These are phyloP conservation scores for Scylla paramamosain DNA, from an alignment of 1,140 invertebrate species.

Conservation along the genomic window DNA sequence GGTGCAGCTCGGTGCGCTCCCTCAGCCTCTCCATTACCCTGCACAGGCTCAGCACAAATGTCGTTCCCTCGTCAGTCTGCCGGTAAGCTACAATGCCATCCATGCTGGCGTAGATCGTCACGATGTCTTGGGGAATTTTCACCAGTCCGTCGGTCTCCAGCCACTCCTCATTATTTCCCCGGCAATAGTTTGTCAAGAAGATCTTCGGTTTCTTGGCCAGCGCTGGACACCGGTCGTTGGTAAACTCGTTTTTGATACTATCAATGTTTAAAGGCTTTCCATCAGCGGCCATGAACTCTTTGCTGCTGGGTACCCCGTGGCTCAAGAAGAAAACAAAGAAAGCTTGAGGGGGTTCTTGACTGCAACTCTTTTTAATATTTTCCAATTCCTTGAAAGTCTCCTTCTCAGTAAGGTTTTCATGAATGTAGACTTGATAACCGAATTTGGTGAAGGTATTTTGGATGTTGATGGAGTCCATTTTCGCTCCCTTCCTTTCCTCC, in stretches of 20 bases:
- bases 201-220: conserved; percentile 56
- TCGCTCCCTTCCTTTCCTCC: conserved; percentile 4
- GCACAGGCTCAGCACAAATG: conserved; percentile 40
- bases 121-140: conserved; percentile 34
- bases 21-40: background rate
- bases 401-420: background rate
- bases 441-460: background rate
- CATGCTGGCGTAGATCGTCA: conserved; percentile 42
- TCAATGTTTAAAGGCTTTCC: background rate
- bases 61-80: background rate
- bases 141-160: background rate
- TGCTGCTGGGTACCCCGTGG: conserved; percentile 24
- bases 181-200: conserved; percentile 58
- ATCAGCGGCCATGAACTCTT: conserved; percentile 41
- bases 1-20: background rate
- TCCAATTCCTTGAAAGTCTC: background rate
- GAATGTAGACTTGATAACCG: conserved; percentile 44
- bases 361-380: background rate
- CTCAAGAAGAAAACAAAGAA: conserved; percentile 52
- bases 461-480: conserved; percentile 28
- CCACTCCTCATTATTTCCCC: conserved; percentile 25
- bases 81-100: conserved; percentile 43
- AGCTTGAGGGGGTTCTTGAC: background rate
- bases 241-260: background rate
- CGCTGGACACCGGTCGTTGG: conserved; percentile 36